phyloP scores from a whole-genome alignment of 2,888 invertebrate genomes.

The Hylaea fasciaria region DNA sequence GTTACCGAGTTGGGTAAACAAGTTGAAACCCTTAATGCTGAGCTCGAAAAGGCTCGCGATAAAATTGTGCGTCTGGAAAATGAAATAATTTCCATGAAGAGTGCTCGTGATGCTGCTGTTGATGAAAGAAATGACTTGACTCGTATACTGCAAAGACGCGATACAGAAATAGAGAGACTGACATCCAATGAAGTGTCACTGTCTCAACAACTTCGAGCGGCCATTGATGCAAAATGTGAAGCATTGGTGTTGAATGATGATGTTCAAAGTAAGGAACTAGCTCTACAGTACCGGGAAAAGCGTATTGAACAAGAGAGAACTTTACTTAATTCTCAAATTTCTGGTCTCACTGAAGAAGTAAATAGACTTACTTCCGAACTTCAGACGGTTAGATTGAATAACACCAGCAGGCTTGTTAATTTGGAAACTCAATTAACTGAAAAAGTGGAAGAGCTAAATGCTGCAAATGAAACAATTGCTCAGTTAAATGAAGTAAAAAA shows the following conservation, averaged over 20 bases:
- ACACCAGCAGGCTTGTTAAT: constrained; percentile 84
- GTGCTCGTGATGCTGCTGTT: constrained; percentile 88
- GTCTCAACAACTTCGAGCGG: constrained; percentile 89
- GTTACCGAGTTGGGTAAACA: constrained; percentile 87
- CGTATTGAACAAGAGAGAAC: constrained; percentile 92
- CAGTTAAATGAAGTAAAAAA: constrained; percentile 89
- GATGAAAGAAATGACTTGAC: constrained; percentile 91
- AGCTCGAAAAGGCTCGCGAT: constrained; percentile 87
- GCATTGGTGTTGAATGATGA: constrained; percentile 92
- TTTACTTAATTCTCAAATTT: constrained; percentile 91
- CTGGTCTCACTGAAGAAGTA: constrained; percentile 91
- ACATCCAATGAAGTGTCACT: constrained; percentile 88
- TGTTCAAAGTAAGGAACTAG: constrained; percentile 91
- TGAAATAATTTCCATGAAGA: constrained; percentile 87
- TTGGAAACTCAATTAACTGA: constrained; percentile 91
- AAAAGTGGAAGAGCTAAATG: constrained; percentile 91
- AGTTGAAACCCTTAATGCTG: constrained; percentile 85
- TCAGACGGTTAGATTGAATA: constrained; percentile 90
- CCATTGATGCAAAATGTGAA: constrained; percentile 93
- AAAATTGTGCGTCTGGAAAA: constrained; percentile 87
- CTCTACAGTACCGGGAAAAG: constrained; percentile 92
- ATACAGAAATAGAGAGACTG: constrained; percentile 89
- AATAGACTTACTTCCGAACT: constrained; percentile 91
- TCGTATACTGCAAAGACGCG: constrained; percentile 88
- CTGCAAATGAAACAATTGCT: constrained; percentile 88